These are phyloP conservation scores for Luehdorfia chinensis DNA, from an alignment of 1,140 invertebrate genomes.

Conservation along the genomic window DNA sequence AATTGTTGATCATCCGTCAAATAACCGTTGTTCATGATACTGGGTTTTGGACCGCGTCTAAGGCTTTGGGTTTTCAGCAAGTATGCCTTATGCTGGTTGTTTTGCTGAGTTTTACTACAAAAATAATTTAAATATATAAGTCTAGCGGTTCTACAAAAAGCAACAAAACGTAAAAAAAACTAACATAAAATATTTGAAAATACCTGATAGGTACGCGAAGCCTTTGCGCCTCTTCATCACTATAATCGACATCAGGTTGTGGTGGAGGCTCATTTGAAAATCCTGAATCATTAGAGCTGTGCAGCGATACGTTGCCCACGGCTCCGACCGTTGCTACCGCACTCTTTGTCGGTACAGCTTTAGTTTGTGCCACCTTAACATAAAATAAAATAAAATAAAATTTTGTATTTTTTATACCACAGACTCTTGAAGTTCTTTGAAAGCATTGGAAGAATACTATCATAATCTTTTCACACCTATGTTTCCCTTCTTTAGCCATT, in stretches of 20 bases:
- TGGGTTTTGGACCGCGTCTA: conserved; percentile 67
- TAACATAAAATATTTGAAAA: conserved; percentile 24
- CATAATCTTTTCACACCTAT: too few species aligned
- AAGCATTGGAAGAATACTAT: too few species aligned
- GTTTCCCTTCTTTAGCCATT: too few species aligned
- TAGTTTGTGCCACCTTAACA: conserved; percentile 67
- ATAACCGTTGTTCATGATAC: conserved; percentile 75
- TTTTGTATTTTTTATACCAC: not conserved
- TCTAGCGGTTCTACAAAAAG: conserved; percentile 42
- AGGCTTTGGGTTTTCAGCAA: conserved; percentile 70
- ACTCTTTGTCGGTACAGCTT: conserved; percentile 68
- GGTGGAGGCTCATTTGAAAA: conserved; percentile 93
- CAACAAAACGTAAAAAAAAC: conserved; percentile 44
- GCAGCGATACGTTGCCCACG: conserved; percentile 86
- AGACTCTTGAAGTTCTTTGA: too few species aligned
- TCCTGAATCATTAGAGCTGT: conserved; percentile 94
- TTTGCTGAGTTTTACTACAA: conserved; percentile 72
- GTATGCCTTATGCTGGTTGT: conserved; percentile 80
- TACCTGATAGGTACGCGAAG: conserved; percentile 85
- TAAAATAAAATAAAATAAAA: conserved; percentile 4
- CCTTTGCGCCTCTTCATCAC: conserved; percentile 87
- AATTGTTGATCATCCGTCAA: conserved; percentile 76
- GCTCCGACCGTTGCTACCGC: conserved; percentile 72
- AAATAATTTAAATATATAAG: conserved; percentile 51
- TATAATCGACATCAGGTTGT: conserved; percentile 93